These are phyloP conservation scores for Microtus montanus DNA, from an alignment of 2,113 vertebrate species.

Conservation along the genomic window DNA sequence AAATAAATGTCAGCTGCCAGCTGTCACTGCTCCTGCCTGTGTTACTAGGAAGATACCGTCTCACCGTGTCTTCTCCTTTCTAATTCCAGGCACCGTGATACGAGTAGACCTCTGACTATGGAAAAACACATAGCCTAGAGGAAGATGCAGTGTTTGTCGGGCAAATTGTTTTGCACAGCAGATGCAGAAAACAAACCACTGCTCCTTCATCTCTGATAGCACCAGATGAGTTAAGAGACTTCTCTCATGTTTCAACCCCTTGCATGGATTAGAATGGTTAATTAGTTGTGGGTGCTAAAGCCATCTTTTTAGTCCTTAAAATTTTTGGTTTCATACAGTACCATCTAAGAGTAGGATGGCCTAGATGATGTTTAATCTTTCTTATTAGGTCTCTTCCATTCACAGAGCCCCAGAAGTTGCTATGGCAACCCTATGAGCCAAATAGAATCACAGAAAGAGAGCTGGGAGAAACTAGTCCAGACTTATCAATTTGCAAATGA, in stretches of 20 bases:
- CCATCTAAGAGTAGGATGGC: conserved; percentile 3
- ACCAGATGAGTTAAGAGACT: background rate
- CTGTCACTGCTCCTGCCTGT: background rate
- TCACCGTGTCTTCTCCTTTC: background rate
- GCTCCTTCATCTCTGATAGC: background rate
- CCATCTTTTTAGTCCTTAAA: conserved; percentile 10
- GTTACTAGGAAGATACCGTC: background rate
- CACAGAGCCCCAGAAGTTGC: conserved; percentile 35
- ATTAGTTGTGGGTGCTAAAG: conserved; percentile 1
- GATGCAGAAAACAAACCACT: conserved; percentile 49
- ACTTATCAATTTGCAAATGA: conserved; percentile 55
- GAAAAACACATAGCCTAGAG: conserved; percentile 39
- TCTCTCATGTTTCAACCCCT: background rate
- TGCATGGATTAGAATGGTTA: background rate
- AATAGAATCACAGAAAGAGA: conserved; percentile 31
- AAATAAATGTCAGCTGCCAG: conserved; percentile 24
- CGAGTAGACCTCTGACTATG: background rate
- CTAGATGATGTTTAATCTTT: conserved; percentile 52
- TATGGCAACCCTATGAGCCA: conserved; percentile 33
- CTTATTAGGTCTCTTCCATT: conserved; percentile 55
- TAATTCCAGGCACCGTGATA: background rate
- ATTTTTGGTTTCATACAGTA: background rate
- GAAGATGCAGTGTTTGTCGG: conserved; percentile 15
- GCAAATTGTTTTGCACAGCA: background rate
- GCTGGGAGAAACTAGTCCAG: conserved; percentile 13